Base-by-base conservation (phyloP, 2,113 vertebrate species). In the Naja naja region DNA sequence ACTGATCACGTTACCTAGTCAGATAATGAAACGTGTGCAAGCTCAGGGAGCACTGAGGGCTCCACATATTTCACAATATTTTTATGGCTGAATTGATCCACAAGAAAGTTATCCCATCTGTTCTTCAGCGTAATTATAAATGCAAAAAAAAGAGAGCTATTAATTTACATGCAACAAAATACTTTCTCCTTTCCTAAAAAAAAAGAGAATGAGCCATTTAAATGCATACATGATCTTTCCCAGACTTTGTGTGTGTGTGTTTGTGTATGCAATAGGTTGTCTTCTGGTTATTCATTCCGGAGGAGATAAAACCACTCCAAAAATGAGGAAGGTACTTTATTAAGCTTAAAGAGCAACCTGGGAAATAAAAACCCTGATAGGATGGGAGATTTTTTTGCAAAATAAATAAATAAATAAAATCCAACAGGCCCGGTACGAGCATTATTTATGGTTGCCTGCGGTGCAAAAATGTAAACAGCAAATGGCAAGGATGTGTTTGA, bases 131-230 rank as follows among this genome's bases (percentile, higher is more conserved):
- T 95, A 96, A 97, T 96, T 97, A 96, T 95, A 94, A 96, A 97
- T 95, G 96, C 94, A 45, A 55, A 45, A 54, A 53, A n/a, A 45
- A 5, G 9, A 20, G 10, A 1, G 27, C 93, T 94, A 96, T 86
- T 96, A 96, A 97, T 95, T 96, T 95, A 96, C 94, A 96, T 95
- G 91, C 96, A 27, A 94, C 96, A 95, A 95, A 95, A 94, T 94
- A 96, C 85, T 88, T 47, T 2, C 30, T 27, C 14, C n/a, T 55
- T 89, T 87, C 39, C 56, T 54, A 34, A 94, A 58, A 23, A 54
- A 20, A 8, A 55, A 94, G 94, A 94, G 97, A 97, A 97, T 94
- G 95, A 97, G 96, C 96, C 94, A 96, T 96, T 97, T 96, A 96
- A 96, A 96, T 94, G 95, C 94, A 94, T 87, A 95, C 93, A 93